phyloP scores from a whole-genome alignment of 2,113 vertebrate species.

The Syngnathus typhle region DNA sequence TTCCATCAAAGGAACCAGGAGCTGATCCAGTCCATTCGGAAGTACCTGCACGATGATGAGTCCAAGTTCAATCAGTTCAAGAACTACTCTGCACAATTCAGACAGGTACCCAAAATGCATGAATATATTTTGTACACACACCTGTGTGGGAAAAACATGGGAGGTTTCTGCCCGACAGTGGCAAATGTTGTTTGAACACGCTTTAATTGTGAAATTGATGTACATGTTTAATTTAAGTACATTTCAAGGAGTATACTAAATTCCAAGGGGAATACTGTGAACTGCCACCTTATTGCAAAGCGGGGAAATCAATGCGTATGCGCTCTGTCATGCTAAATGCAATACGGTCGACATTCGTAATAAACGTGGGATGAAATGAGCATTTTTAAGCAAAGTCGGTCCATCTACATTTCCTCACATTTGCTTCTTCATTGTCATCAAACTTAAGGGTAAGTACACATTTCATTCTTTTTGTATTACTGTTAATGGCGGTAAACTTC shows the following conservation, averaged over 20 bases:
- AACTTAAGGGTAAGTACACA: not conserved
- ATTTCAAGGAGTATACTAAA: too few species aligned
- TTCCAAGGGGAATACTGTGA: not conserved
- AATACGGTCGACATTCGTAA: not conserved
- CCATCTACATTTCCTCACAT: not conserved
- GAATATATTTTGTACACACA: too few species aligned
- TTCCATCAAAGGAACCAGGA: conserved; percentile 91
- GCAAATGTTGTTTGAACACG: too few species aligned
- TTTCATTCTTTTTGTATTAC: not conserved
- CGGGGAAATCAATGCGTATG: not conserved
- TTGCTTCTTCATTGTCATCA: not conserved
- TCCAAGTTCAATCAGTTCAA: conserved; percentile 90
- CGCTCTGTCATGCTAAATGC: not conserved
- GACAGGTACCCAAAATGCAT: conserved; percentile 77
- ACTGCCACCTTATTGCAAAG: not conserved
- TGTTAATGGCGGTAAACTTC: not conserved
- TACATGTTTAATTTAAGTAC: too few species aligned
- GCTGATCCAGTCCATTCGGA: conserved; percentile 89
- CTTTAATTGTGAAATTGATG: too few species aligned
- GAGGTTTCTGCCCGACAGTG: too few species aligned
- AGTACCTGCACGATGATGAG: conserved; percentile 83
- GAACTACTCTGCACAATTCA: conserved; percentile 89
- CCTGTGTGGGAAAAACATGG: too few species aligned
- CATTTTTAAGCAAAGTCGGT: not conserved
- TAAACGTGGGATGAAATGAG: not conserved